Evolutionary conservation across 1,140 invertebrate genomes (phyloP), one percentile per base, ranked within the genome.

Genomic region (Drosophila equinoxialis): DNA sequence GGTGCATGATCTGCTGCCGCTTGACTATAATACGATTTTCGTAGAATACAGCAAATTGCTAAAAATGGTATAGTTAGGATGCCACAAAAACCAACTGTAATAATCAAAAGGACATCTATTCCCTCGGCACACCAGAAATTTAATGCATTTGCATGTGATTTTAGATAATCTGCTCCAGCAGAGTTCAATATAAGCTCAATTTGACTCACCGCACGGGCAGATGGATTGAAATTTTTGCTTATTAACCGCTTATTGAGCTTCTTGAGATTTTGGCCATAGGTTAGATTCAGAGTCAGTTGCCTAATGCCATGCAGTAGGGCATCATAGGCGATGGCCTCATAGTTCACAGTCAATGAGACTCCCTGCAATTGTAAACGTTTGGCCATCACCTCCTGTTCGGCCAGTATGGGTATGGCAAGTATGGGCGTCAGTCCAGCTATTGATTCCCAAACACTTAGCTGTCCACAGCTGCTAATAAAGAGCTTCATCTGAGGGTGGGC

Each of bases 401-500:
- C 92, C 42, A 94, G 93, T 6, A 96, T 82, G 7, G 95, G 95
- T 60, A 95, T 92, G 30, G 93, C 94, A 61, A 96, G 84, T 33
- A 95, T 92, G 0, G 95, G 95, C 6, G 94, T 93, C 6, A 92
- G 93, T 39, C 93, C 93, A 35, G 94, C 93, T 10, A 95, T 75
- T 0, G 94, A 93, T 85, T 96, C 95, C 71, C 93, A 91, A 1
- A 93, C 89, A 30, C 95, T 94, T n/a, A 95, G 91, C 13, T 94
- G 90, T 0, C 95, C 95, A 58, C 95, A 95, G 74, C 95, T 94
- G 6, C 94, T 94, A n/a, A 96, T 94, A 73, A 96, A 95, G 2
- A 95, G 62, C 74, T 93, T 93, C 1, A 93, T 89, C 58, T 94
- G 94, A 3, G 84, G 73, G 81, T 95, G 94, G 14, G 89, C 93